Evolutionary conservation across 2,113 vertebrate species (phyloP).

Genomic region (Mellivora capensis): DNA sequence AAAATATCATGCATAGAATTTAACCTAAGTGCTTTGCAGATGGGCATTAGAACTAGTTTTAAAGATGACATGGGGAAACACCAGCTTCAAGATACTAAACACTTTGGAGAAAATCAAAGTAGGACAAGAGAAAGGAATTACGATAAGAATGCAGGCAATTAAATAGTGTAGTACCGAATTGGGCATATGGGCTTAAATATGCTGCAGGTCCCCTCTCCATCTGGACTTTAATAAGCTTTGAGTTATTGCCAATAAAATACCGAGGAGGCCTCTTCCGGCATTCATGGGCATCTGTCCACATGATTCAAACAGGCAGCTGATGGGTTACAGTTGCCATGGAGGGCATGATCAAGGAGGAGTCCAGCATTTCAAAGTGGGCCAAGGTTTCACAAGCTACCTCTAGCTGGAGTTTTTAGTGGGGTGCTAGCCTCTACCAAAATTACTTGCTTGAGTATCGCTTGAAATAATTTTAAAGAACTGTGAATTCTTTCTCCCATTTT

Average conservation of each 20-base stretch:
- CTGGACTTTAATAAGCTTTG: conserved; percentile 75
- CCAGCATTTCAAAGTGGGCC: background rate
- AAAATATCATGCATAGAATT: conserved; percentile 42
- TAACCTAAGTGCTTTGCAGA: conserved; percentile 42
- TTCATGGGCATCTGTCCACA: conserved; percentile 60
- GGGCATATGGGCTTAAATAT: conserved; percentile 43
- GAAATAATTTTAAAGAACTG: background rate
- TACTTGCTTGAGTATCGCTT: background rate
- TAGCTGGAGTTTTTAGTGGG: background rate
- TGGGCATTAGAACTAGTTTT: conserved; percentile 6
- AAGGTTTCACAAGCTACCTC: background rate
- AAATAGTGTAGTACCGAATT: background rate
- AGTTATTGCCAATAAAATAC: conserved; percentile 72
- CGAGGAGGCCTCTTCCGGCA: conserved; percentile 60
- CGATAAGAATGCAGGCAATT: conserved; percentile 38
- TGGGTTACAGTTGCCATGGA: background rate
- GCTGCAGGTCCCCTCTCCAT: conserved; percentile 62
- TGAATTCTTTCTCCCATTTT: background rate
- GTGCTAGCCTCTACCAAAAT: background rate
- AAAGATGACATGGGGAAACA: conserved; percentile 16
- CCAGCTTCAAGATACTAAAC: background rate
- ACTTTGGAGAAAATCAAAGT: conserved; percentile 35
- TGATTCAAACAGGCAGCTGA: conserved; percentile 52
- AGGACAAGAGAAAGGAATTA: conserved; percentile 19
- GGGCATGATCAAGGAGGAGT: background rate